Evolutionary conservation across 1,140 invertebrate species (phyloP).

Genomic region (Dendrolimus punctatus): DNA sequence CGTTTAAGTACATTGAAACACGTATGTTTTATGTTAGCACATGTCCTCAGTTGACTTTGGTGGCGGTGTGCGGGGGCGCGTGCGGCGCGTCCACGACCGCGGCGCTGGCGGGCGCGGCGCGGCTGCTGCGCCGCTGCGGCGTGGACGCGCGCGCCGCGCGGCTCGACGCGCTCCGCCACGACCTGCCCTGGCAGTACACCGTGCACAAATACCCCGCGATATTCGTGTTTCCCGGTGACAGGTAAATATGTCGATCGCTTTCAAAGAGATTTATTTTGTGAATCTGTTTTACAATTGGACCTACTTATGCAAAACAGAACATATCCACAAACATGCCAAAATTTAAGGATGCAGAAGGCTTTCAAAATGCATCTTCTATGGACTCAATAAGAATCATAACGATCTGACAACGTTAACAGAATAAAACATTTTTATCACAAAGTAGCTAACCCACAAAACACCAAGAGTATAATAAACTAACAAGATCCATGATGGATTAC

Average conservation of each 20-base stretch:
- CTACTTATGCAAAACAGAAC: too few species aligned
- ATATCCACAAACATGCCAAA: too few species aligned
- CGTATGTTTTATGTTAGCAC: background rate
- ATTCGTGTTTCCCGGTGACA: conserved; percentile 69
- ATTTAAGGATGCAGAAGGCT: too few species aligned
- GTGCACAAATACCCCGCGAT: conserved; percentile 83
- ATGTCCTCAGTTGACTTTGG: conserved; percentile 75
- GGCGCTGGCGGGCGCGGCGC: conserved; percentile 60
- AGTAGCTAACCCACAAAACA: too few species aligned
- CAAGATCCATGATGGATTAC: too few species aligned
- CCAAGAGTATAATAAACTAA: too few species aligned
- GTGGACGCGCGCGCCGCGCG: conserved; percentile 72
- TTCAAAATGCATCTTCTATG: too few species aligned
- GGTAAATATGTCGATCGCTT: conserved; percentile 16
- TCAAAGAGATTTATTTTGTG: background rate
- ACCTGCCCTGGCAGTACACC: conserved; percentile 86
- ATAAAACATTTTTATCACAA: too few species aligned
- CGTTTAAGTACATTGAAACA: background rate
- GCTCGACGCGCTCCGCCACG: conserved; percentile 86
- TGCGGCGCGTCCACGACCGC: conserved; percentile 78
- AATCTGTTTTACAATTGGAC: too few species aligned
- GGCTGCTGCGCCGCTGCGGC: conserved; percentile 41
- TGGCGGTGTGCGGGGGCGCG: conserved; percentile 82
- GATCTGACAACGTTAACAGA: too few species aligned
- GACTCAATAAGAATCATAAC: too few species aligned